These are phyloP conservation scores for Poecilia wingei DNA, from an alignment of 2,797 vertebrate species.

Conservation along the genomic window DNA sequence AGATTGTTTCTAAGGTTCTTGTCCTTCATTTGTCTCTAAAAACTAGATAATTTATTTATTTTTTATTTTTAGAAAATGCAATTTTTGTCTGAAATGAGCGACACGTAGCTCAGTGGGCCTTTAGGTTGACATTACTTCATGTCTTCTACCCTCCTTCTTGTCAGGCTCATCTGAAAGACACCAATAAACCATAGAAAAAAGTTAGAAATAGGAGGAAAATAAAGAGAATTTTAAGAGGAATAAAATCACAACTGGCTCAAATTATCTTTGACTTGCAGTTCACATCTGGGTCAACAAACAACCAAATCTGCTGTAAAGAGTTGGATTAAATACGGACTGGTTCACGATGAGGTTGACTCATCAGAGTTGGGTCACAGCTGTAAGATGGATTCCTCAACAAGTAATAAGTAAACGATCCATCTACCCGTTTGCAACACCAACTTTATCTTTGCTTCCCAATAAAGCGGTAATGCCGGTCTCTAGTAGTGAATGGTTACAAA, in stretches of 20 bases:
- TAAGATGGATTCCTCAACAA: neutral
- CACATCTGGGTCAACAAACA: neutral
- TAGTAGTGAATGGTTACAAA: neutral
- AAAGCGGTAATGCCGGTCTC: neutral
- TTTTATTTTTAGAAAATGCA: neutral
- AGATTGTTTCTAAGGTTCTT: neutral
- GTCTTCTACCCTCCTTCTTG: neutral
- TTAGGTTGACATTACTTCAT: neutral
- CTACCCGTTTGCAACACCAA: neutral
- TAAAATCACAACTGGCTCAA: neutral
- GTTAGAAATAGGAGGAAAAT: neutral
- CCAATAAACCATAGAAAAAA: neutral
- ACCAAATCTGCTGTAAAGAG: neutral
- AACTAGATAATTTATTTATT: no score
- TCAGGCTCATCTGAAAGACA: neutral
- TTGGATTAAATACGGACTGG: neutral
- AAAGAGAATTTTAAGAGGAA: no score
- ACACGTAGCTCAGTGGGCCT: neutral
- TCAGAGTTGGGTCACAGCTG: neutral
- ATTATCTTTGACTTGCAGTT: neutral
- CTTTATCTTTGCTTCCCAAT: neutral
- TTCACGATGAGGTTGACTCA: neutral
- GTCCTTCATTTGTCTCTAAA: neutral
- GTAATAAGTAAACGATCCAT: neutral
- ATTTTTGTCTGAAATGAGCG: neutral